Evolutionary conservation across 2,888 invertebrate species (phyloP).

Genomic region (Allophyes oxyacanthae): DNA sequence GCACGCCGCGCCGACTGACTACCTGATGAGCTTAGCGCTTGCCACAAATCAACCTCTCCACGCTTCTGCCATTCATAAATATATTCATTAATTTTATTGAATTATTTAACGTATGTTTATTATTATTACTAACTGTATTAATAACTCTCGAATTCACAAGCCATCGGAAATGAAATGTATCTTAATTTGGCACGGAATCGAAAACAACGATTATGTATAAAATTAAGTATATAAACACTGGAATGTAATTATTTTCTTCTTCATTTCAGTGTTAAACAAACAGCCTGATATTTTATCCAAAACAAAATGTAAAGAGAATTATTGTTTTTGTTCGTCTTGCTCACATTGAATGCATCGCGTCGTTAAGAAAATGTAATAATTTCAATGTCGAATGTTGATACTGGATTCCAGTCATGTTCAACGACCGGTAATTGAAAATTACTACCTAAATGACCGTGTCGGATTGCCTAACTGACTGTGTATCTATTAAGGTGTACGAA

Average conservation of each 20-base stretch:
- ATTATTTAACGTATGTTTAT: slow-evolving; percentile 34
- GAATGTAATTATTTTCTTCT: slow-evolving; percentile 15
- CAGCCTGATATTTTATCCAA: slow-evolving; percentile 21
- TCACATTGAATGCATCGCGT: slow-evolving; percentile 12
- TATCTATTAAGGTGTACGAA: slow-evolving; percentile 6
- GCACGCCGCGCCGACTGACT: slow-evolving; percentile 76
- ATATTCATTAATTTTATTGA: slow-evolving; percentile 43
- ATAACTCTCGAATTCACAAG: slow-evolving; percentile 19
- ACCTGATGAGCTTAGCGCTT: slow-evolving; percentile 78
- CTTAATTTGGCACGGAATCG: slow-evolving; percentile 20
- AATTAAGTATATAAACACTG: slow-evolving; percentile 20
- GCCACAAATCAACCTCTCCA: slow-evolving; percentile 67
- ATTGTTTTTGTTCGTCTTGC: slow-evolving; percentile 15
- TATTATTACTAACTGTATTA: slow-evolving; percentile 27
- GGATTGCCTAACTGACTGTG: slow-evolving; percentile 7
- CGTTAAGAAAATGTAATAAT: slow-evolving; percentile 5
- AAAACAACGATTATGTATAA: slow-evolving; percentile 19
- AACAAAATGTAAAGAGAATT: slow-evolving; percentile 25
- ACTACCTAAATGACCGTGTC: slow-evolving; percentile 7
- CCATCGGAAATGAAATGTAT: slow-evolving; percentile 20
- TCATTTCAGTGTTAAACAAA: slow-evolving; percentile 13
- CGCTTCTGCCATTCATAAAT: slow-evolving; percentile 27
- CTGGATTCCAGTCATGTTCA: not conserved
- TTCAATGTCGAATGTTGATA: slow-evolving; percentile 10
- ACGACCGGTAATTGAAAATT: slow-evolving; percentile 4